Conservation (phyloP, 1,140 invertebrate species). For the Heliconius hermathena region DNA sequence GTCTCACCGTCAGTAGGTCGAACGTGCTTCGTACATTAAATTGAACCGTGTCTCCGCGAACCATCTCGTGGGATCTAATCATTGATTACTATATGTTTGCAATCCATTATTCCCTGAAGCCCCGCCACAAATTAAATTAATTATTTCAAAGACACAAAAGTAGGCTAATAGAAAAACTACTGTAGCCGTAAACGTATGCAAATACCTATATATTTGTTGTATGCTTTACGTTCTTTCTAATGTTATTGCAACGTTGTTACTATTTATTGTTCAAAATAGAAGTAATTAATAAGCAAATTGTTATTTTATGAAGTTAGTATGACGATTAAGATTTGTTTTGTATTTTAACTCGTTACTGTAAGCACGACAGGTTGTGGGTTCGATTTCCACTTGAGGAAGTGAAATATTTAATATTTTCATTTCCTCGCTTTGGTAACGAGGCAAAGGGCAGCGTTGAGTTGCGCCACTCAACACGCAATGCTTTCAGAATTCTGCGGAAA, state of each 20-base stretch:
- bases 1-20: slow-evolving; percentile 25
- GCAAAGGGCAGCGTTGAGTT: no score
- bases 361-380: no score
- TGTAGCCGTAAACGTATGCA: not conserved
- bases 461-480: no score
- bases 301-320: no score
- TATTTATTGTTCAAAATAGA: not conserved
- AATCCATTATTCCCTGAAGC: slow-evolving; percentile 19
- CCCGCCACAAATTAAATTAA: slow-evolving; percentile 17
- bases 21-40: slow-evolving; percentile 22
- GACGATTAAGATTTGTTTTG: no score
- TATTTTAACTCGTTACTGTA: no score
- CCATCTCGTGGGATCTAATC: slow-evolving; percentile 24
- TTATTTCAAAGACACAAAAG: slow-evolving; percentile 7
- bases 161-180: not conserved
- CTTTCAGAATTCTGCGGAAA: no score
- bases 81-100: slow-evolving; percentile 28
- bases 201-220: no score
- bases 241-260: not conserved
- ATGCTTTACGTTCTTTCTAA: not conserved
- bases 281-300: no score
- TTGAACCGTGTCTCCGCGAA: not conserved
- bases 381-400: no score
- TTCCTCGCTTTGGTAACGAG: no score
- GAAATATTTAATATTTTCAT: no score